Conservation (phyloP, 2,888 invertebrate species). For the Lasioglossum calceatum region DNA sequence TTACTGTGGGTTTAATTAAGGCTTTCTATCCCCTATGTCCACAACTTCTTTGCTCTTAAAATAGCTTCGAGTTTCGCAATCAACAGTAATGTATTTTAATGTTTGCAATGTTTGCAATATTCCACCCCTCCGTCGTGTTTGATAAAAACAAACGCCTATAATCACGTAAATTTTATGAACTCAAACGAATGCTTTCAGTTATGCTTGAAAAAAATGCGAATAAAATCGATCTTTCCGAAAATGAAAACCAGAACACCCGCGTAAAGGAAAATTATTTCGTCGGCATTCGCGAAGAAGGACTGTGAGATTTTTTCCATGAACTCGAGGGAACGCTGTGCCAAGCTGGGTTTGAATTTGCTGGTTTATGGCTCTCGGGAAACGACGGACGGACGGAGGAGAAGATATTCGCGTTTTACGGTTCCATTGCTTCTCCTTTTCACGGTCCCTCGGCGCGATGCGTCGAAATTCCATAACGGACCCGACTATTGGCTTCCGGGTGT, state of each 20-base stretch:
- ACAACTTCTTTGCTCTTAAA: too few relatives aligned
- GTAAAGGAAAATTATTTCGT: background rate
- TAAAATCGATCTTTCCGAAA: background rate
- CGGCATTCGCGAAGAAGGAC: background rate
- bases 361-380: conserved; percentile 23
- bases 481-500: background rate
- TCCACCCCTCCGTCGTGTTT: too few relatives aligned
- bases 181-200: too few relatives aligned
- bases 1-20: too few relatives aligned
- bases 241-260: background rate
- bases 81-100: too few relatives aligned
- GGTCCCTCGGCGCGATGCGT: background rate
- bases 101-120: too few relatives aligned
- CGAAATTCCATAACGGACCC: conserved; percentile 11
- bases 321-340: background rate
- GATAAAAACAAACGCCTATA: too few relatives aligned
- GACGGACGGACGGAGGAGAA: background rate
- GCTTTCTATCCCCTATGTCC: too few relatives aligned
- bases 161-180: too few relatives aligned
- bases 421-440: background rate
- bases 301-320: conserved; percentile 13
- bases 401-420: conserved; percentile 24
- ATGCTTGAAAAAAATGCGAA: background rate
- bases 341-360: conserved; percentile 5
- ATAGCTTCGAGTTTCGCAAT: too few relatives aligned